phyloP scores from a whole-genome alignment of 2,113 vertebrate genomes.

The Anser brachyrhynchus region DNA sequence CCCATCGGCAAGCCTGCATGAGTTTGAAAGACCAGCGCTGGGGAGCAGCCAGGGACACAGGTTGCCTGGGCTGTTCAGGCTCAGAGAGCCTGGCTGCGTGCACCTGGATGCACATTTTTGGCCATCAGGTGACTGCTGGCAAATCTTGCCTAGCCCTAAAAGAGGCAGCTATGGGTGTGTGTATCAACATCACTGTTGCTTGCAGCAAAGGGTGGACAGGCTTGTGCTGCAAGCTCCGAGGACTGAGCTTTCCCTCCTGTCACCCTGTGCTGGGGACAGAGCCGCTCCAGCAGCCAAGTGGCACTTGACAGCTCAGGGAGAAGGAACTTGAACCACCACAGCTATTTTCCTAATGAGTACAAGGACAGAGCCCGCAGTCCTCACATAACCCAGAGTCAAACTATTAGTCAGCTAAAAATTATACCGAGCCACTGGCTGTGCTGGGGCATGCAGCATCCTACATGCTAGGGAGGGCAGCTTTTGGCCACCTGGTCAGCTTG shows the following conservation, averaged over 20 bases:
- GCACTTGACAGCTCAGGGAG: not conserved
- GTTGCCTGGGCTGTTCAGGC: not conserved
- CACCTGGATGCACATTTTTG: not conserved
- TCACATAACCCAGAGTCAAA: not conserved
- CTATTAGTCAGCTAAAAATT: not conserved
- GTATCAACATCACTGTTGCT: rapidly evolving
- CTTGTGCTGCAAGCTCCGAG: not conserved
- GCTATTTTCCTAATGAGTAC: not conserved
- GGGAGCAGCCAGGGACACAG: not conserved
- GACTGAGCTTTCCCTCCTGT: not conserved
- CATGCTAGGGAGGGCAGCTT: not conserved
- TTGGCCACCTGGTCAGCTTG: rapidly evolving
- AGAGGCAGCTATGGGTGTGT: not conserved
- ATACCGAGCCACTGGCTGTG: not conserved
- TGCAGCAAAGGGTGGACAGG: not conserved
- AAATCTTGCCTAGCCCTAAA: not conserved
- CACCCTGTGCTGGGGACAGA: not conserved
- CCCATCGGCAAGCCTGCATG: not conserved
- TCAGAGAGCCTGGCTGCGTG: not conserved
- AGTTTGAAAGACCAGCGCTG: not conserved
- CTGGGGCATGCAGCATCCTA: rapidly evolving
- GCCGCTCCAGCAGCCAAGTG: not conserved
- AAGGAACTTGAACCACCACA: constrained; percentile 8
- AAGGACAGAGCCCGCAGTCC: not conserved
- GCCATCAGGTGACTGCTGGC: not conserved